Evolutionary conservation across 1,140 invertebrate species (phyloP), one percentile per base, ranked within the genome.

Genomic region (Drosophila miranda): DNA sequence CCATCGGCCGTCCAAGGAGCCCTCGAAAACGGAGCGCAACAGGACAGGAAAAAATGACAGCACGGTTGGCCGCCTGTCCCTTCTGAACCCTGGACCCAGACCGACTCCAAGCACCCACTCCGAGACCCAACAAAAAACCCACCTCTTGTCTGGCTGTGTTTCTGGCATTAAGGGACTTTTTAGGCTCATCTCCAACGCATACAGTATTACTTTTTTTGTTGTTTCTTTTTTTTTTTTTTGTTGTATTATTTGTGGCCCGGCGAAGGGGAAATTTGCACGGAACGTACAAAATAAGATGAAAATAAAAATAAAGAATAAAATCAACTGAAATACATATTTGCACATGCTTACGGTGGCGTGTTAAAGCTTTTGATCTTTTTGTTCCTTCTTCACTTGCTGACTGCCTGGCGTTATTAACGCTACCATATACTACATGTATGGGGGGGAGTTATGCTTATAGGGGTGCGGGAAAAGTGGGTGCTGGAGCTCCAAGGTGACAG

Each of bases 301-400:
- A 63, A 74, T 46, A 58, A 43, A 66, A 34, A 54, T 45, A 66
- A 76, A 62, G 59, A 84, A 83, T 76, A 81, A 86, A 87, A 86
- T 86, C 77, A 86, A 87, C 50, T 71, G 79, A 86, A 84, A 86
- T 87, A 38, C 34, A 38, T 38, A 86, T 86, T 86, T 86, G 77
- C 77, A 80, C 81, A 84, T 78, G 73, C 75, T 81, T 70, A 74
- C 73, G 63, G 63, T 62, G 64, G 68, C 77, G 62, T 64, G 60
- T 67, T 77, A 75, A 81, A 69, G 82, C 81, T 77, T 86, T 86
- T 86, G 81, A 86, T 86, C 81, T 87, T 87, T 87, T 74, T 69
- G 75, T 67, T 62, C 48, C 46, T 46, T 54, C 59, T 46, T 74
- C 53, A 75, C 54, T 75, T 74, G 70, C 54, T 83, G 80, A 80